Conservation (phyloP, 2,888 invertebrate genomes). For the Cheilosia vulpina region DNA sequence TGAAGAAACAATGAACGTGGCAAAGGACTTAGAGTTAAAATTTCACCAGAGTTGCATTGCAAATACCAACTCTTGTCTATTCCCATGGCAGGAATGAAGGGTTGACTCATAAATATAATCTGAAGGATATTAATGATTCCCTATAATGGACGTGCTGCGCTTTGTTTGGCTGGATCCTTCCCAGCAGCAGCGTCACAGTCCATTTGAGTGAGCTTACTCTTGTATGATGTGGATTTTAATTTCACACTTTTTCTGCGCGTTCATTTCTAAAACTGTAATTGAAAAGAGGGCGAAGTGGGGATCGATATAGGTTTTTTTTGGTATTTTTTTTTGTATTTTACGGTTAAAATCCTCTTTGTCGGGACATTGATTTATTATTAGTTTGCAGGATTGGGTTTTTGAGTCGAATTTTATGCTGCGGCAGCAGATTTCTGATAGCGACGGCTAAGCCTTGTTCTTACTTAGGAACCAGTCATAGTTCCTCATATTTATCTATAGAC, state of each 20-base stretch:
- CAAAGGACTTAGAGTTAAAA: constrained; percentile 46
- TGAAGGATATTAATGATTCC: constrained; percentile 73
- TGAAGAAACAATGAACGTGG: constrained; percentile 53
- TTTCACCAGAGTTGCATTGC: constrained; percentile 55
- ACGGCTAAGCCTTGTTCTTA: not conserved
- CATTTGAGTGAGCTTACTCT: constrained; percentile 62
- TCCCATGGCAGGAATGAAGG: constrained; percentile 37
- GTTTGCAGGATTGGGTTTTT: constrained; percentile 12
- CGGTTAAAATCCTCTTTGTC: constrained; percentile 41
- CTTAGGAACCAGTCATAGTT: not conserved
- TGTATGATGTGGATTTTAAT: constrained; percentile 65
- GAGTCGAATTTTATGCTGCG: constrained; percentile 4
- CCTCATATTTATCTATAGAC: not conserved
- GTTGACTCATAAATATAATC: constrained; percentile 70
- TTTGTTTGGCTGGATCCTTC: constrained; percentile 21
- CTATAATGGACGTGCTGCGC: constrained; percentile 66
- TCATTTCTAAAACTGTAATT: constrained; percentile 62
- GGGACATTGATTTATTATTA: constrained; percentile 69
- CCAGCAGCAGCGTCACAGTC: constrained; percentile 25
- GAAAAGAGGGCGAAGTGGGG: constrained; percentile 34
- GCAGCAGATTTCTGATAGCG: not conserved
- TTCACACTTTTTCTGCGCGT: constrained; percentile 48
- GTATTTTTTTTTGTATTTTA: constrained; percentile 51
- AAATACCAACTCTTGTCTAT: constrained; percentile 32
- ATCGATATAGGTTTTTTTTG: constrained; percentile 35